Base-by-base conservation (phyloP, 2,113 vertebrate species). In the Callipepla squamata region DNA sequence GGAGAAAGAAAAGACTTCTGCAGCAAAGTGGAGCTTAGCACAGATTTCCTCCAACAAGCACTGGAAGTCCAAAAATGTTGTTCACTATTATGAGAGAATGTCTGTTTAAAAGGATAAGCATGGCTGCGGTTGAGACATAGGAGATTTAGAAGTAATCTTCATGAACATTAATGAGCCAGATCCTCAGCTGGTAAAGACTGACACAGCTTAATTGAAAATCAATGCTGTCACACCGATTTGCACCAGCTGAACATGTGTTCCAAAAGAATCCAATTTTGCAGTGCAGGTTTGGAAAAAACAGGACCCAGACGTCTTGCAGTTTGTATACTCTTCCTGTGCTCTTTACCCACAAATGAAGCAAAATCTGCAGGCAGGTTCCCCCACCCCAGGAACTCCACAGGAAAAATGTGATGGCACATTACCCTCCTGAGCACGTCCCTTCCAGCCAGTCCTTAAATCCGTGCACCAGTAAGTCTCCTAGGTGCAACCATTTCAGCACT, bases 21-120 rank as follows among this genome's bases (percentile, higher is more conserved):
- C 68, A 80, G 79, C 63, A n/a, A 85, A 86, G 45, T 13, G n/a
- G 23, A 94, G 76, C 58, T 94, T 66, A 66, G 69, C 18, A 77
- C 55, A 61, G 42, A 74, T 74, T 77, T 89, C 48, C 85, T 30
- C 67, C 45, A 76, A 75, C 80, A 80, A 66, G 72, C 44, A 4
- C 68, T 65, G 62, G 2, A 66, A 82, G 74, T 22, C 58, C 67
- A 34, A 30, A 57, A 40, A 4, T 68, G 36, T 23, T 44, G 48
- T 5, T 92, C 21, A 4, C 57, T 34, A 7, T 28, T 62, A 68
- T 25, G 55, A 62, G 26, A 30, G 66, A 55, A 45, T 1, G 21
- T 51, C 72, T 61, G 34, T 21, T 85, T n/a, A 17, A 14, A 58
- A 28, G 88, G 80, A 51, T 77, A 15, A 58, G 57, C 85, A 21